A percentile compares a stretch with the other conserved stretches of the same genome.
Conservation (phyloP, 2,888 invertebrate species). For the Micoletzkya japonica region DNA sequence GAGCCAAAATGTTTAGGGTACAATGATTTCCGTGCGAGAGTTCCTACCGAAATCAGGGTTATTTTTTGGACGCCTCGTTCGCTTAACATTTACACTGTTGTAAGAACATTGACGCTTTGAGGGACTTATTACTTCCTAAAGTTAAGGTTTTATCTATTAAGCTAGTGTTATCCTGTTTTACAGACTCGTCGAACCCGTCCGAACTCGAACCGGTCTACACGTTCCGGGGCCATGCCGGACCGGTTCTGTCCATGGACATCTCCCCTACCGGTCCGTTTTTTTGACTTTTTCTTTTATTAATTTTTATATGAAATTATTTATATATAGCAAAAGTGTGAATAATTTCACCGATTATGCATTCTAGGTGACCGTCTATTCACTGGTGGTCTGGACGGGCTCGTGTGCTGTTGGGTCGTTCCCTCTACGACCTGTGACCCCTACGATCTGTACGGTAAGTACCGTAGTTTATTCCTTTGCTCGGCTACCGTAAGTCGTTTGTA, state of each 20-base stretch:
- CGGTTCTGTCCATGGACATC: conserved; percentile 91
- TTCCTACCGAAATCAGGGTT: too few relatives aligned
- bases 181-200: conserved; percentile 47
- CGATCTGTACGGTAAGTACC: conserved; percentile 47
- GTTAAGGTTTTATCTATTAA: too few relatives aligned
- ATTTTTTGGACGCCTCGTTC: too few relatives aligned
- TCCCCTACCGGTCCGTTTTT: conserved; percentile 75
- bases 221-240: conserved; percentile 88
- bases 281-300: too few relatives aligned
- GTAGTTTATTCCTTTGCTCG: too few relatives aligned
- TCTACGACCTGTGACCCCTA: conserved; percentile 92
- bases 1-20: too few relatives aligned
- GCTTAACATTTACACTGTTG: too few relatives aligned
- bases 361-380: conserved; percentile 87
- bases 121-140: too few relatives aligned
- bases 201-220: conserved; percentile 99
- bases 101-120: too few relatives aligned
- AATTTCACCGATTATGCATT: not conserved
- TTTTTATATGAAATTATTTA: too few relatives aligned
- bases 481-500: too few relatives aligned
- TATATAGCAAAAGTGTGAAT: not conserved
- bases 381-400: conserved; percentile 85
- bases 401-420: conserved; percentile 94
- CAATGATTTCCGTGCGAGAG: too few relatives aligned
- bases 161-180: not conserved